Evolutionary conservation across 2,888 invertebrate genomes (phyloP), one percentile per base, ranked within the genome.

Genomic region (Adelognathus sp.): DNA sequence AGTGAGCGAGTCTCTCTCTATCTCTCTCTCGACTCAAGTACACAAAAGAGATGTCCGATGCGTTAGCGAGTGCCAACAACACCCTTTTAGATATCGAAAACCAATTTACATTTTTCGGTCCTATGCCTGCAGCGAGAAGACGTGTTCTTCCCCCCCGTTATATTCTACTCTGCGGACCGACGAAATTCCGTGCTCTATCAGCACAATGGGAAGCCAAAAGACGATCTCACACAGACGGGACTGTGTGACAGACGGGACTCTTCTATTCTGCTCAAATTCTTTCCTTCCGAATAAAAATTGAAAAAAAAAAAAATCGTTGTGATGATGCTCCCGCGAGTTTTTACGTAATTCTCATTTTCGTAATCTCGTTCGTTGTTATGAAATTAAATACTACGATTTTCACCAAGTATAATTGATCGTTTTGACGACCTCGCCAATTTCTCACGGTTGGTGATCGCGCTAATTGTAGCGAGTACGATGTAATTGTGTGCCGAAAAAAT

Each of bases 81-180:
- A 9, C 11, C 46, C 11, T 24, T n/a, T 46, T 9, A 16, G 50
- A 70, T 81, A 82, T 85, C 74, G 80, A 72, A n/a, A n/a, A 14
- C 75, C 78, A 82, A 82, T 82, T 86, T 83, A 82, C 82, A 83
- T 46, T 76, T 84, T 72, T 76, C 77, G 54, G 70, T 82, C 52
- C 56, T 76, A 69, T 50, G n/a, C n/a, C n/a, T n/a, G 79, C 79
- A 73, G 76, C 64, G 69, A 76, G 58, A 66, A 46, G 24, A n/a
- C 58, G 50, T 6, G 29, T n/a, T 44, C 24, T 50, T 46, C 21
- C 1, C 21, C 36, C 31, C 60, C 27, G 36, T 60, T 60, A 39
- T 70, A 70, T 60, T 70, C 31, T n/a, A 16, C 27, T 3, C 14
- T 14, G 27, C 21, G 39, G 29, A 33, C 14, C 56, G 7, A 56